phyloP scores from a whole-genome alignment of 2,797 vertebrate genomes.

The Crypturellus tataupa region DNA sequence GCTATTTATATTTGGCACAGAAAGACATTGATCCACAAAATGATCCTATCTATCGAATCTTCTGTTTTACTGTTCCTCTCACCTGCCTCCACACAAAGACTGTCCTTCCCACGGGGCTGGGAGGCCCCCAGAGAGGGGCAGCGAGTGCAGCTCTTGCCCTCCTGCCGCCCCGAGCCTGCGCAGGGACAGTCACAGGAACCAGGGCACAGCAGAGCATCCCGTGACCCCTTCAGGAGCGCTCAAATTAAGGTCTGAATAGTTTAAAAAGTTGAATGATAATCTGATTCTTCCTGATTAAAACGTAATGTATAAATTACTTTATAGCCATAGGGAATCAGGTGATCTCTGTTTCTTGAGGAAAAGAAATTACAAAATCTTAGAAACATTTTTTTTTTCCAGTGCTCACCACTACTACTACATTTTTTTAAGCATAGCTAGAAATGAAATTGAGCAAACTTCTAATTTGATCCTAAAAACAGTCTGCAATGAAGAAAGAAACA shows the following conservation, averaged over 20 bases:
- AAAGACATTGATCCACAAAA: conserved; percentile 17
- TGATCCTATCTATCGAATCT: conserved; percentile 34
- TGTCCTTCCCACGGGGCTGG: neutral
- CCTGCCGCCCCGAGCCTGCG: neutral
- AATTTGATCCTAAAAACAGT: neutral
- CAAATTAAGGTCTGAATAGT: neutral
- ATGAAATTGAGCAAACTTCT: neutral
- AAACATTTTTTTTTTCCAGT: neutral
- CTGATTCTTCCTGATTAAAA: neutral
- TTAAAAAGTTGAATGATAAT: neutral
- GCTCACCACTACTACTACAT: neutral
- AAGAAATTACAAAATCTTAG: neutral
- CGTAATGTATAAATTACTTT: neutral
- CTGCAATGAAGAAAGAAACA: too few species aligned
- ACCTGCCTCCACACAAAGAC: neutral
- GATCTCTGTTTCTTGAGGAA: neutral
- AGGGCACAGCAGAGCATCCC: too few species aligned
- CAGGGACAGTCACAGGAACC: neutral
- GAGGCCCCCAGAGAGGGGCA: neutral
- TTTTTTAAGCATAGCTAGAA: neutral
- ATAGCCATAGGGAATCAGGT: neutral
- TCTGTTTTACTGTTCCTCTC: conserved; percentile 27
- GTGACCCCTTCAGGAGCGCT: neutral
- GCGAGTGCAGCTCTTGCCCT: neutral
- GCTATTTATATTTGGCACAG: conserved; percentile 33